A percentile compares a stretch with the other conserved stretches of the same genome.
Conservation (phyloP, 2,888 invertebrate species). For the Andrena camellia region DNA sequence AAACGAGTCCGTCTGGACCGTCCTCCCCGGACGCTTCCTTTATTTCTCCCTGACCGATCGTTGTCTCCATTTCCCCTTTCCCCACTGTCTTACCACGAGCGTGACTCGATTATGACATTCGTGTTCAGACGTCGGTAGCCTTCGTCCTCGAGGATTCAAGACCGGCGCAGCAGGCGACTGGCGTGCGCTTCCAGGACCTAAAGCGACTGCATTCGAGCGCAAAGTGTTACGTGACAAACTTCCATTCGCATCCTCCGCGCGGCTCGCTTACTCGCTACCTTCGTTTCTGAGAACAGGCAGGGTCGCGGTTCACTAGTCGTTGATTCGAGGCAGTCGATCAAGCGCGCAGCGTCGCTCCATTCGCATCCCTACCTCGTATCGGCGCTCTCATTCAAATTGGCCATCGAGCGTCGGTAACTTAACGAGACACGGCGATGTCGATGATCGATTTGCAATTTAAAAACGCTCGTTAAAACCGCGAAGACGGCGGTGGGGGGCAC, state of each 20-base stretch:
- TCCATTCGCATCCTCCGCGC: too few species aligned
- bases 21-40: slow-evolving; percentile 4
- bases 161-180: not conserved
- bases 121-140: not conserved
- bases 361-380: too few species aligned
- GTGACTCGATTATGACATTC: slow-evolving; percentile 35
- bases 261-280: too few species aligned
- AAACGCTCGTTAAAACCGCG: slow-evolving; percentile 18
- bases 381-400: too few species aligned
- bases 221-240: too few species aligned
- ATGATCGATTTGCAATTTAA: slow-evolving; percentile 39
- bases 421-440: not conserved
- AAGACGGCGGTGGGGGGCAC: not conserved
- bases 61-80: not conserved
- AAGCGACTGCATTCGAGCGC: too few species aligned
- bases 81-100: not conserved
- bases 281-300: too few species aligned
- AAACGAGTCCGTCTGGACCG: slow-evolving; percentile 16
- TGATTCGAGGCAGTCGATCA: too few species aligned
- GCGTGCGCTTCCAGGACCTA: not conserved
- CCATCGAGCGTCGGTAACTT: too few species aligned
- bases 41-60: slow-evolving; percentile 9
- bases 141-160: not conserved
- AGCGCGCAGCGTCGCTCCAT: too few species aligned
- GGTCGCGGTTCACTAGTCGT: too few species aligned